A percentile compares a stretch with the other conserved stretches of the same genome.
phyloP scores from a whole-genome alignment of 1,140 invertebrate genomes.

The Arctopsyche grandis region DNA sequence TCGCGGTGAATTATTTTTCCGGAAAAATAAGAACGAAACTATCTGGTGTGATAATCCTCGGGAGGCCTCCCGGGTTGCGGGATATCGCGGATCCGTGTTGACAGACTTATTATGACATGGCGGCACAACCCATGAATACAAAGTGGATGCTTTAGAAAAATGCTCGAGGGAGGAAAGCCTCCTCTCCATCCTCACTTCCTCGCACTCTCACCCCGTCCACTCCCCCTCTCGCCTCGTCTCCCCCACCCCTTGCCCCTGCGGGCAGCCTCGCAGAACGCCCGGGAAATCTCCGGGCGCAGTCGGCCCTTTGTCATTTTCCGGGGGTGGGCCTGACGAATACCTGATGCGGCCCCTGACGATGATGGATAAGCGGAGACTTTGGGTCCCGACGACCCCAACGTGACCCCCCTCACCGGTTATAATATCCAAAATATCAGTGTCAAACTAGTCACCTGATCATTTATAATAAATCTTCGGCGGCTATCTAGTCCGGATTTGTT shows the following conservation, averaged over 20 bases:
- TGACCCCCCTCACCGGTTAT: not conserved
- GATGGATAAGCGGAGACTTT: constrained; percentile 24
- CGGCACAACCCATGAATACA: constrained; percentile 53
- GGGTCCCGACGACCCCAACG: not conserved
- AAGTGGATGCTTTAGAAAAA: constrained; percentile 55
- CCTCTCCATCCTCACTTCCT: not conserved
- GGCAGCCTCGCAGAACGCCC: not conserved
- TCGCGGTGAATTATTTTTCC: constrained; percentile 1
- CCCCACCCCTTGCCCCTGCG: not conserved
- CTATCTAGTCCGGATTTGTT: too few species aligned
- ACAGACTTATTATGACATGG: constrained; percentile 54
- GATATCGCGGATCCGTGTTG: constrained; percentile 52
- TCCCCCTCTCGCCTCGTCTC: not conserved
- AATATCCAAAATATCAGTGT: constrained; percentile 22
- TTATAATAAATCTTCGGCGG: constrained; percentile 11
- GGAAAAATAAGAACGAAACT: constrained; percentile 32
- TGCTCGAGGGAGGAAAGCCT: constrained; percentile 37
- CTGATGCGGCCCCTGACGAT: not conserved
- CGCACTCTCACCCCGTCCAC: not conserved
- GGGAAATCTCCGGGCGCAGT: not conserved
- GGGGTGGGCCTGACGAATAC: constrained; percentile 1
- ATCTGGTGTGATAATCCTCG: constrained; percentile 30
- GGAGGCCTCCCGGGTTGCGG: constrained; percentile 32
- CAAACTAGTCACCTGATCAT: not conserved
- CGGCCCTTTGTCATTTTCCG: constrained; percentile 7